Percentiles rank a stretch among this genome's conserved stretches.
Evolutionary conservation across 1,140 invertebrate species (phyloP).

Genomic region (Drosophila ananassae): DNA sequence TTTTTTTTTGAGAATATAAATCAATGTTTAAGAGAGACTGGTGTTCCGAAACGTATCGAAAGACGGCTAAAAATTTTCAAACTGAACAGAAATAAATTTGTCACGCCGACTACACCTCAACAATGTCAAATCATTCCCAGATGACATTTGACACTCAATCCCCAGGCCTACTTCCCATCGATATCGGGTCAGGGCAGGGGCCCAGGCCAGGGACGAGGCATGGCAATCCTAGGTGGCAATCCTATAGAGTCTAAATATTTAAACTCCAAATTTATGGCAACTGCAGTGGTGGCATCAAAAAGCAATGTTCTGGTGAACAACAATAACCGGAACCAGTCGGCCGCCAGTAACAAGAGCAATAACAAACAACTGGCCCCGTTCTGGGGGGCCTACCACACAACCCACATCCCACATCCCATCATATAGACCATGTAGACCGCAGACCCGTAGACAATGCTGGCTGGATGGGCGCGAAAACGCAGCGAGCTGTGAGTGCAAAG

Average conservation of each 20-base stretch:
- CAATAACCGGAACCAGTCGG: slow-evolving; percentile 31
- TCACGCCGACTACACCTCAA: slow-evolving; percentile 3
- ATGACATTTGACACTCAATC: slow-evolving; percentile 30
- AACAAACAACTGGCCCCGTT: background rate
- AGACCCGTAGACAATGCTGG: background rate
- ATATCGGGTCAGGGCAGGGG: background rate
- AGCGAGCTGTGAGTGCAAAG: slow-evolving; percentile 43
- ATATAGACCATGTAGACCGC: no score
- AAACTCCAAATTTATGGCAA: slow-evolving; percentile 33
- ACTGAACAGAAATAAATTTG: slow-evolving; percentile 40
- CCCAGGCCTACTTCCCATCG: slow-evolving; percentile 16
- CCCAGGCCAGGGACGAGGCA: no score
- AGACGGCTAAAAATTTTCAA: slow-evolving; percentile 63
- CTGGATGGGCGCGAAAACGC: slow-evolving; percentile 36
- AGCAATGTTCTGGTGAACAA: slow-evolving; percentile 2
- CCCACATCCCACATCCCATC: background rate
- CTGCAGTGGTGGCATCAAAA: slow-evolving; percentile 28
- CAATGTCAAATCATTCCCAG: slow-evolving; percentile 18
- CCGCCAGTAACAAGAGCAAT: slow-evolving; percentile 25
- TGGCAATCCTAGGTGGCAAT: slow-evolving; percentile 3
- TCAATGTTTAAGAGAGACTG: slow-evolving; percentile 6
- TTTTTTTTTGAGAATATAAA: slow-evolving; percentile 4
- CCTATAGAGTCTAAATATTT: slow-evolving; percentile 19
- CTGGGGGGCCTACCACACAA: background rate
- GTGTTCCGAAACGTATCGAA: slow-evolving; percentile 58